A percentile compares a stretch with the other conserved stretches of the same genome.
Evolutionary conservation across 2,888 invertebrate genomes (phyloP).

Genomic region (Chloroclystis v-ata): DNA sequence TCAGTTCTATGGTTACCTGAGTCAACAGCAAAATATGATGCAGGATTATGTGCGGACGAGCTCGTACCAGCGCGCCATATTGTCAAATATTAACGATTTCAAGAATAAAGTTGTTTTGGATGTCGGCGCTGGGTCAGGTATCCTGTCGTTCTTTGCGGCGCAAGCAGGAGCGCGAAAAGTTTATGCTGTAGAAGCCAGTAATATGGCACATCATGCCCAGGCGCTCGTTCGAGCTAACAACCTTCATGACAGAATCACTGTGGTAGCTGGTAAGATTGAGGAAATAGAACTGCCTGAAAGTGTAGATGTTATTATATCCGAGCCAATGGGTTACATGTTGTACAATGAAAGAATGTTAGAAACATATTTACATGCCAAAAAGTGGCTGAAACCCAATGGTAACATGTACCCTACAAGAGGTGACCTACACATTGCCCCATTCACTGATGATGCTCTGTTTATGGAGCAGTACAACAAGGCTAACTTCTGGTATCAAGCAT

Average conservation of each 20-base stretch:
- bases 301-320: conserved; percentile 98
- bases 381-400: conserved; percentile 95
- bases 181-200: conserved; percentile 99
- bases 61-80: conserved; percentile 98
- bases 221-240: conserved; percentile 93
- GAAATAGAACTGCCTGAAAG: conserved; percentile 96
- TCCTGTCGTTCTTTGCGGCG: conserved; percentile 97
- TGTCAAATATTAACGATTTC: conserved; percentile 95
- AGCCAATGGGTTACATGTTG: conserved; percentile 99
- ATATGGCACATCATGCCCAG: conserved; percentile 98
- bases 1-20: conserved; percentile 99
- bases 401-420: conserved; percentile 99
- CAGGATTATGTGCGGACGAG: conserved; percentile 99
- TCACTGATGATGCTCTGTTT: conserved; percentile 97
- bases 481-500: conserved; percentile 99
- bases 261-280: conserved; percentile 98
- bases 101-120: conserved; percentile 94
- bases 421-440: conserved; percentile 97
- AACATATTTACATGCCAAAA: conserved; percentile 98
- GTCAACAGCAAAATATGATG: conserved; percentile 99
- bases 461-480: conserved; percentile 99
- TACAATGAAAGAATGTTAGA: conserved; percentile 99
- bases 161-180: conserved; percentile 98
- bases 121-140: conserved; percentile 99
- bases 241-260: conserved; percentile 90